Conservation (phyloP, 2,113 vertebrate species). For the Phyllostomus discolor region DNA sequence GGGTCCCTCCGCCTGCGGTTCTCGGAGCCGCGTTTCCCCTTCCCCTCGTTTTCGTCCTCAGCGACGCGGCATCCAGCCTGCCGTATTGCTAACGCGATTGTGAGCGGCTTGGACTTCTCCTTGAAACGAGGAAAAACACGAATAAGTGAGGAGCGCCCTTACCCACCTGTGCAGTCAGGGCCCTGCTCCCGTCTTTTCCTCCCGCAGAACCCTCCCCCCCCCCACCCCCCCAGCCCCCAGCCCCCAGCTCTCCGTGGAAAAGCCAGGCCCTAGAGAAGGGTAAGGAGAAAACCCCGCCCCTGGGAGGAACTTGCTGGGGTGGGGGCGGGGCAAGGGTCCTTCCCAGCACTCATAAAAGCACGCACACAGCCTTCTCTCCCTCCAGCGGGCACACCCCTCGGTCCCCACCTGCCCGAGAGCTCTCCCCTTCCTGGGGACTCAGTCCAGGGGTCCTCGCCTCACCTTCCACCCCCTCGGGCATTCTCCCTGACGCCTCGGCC, state of each 20-base stretch:
- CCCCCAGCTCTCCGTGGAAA: not conserved
- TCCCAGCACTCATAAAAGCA: not conserved
- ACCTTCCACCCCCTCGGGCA: too few species aligned
- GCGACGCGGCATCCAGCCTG: not conserved
- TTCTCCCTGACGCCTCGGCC: not conserved
- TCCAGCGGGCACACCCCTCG: fast-evolving
- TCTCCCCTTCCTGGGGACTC: not conserved
- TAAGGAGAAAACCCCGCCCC: fast-evolving
- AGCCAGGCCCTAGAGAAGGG: fast-evolving
- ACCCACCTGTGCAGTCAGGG: fast-evolving
- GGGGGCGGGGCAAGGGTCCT: fast-evolving
- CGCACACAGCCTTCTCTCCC: fast-evolving
- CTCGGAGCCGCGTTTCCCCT: fast-evolving
- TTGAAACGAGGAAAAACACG: not conserved
- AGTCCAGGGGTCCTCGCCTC: fast-evolving
- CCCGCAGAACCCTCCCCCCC: not conserved
- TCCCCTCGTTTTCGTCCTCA: not conserved
- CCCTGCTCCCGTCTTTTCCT: fast-evolving
- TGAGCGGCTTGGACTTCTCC: not conserved
- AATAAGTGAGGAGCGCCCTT: not conserved
- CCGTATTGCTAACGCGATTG: not conserved
- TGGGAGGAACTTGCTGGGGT: fast-evolving
- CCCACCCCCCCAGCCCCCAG: too few species aligned
- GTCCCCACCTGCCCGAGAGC: not conserved
- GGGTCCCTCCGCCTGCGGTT: not conserved